Evolutionary conservation across 2,797 vertebrate genomes (phyloP).

Genomic region (Apogon hyalosoma): DNA sequence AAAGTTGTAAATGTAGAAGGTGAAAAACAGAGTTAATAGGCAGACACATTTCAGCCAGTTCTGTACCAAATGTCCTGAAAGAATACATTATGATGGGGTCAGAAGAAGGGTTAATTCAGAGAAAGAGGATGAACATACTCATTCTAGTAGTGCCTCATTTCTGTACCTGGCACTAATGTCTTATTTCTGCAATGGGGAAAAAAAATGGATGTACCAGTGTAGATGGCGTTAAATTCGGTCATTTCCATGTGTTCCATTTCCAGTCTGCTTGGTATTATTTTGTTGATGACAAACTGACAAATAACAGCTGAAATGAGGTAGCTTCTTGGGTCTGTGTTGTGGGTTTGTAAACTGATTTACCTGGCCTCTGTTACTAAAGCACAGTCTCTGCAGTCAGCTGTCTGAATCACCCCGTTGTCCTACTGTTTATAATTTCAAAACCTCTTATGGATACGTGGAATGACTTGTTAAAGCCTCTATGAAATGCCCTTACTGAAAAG

Average conservation of each 20-base stretch:
- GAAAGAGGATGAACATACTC: conserved; percentile 29
- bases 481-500: too few species aligned
- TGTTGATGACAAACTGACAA: neutral
- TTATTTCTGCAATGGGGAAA: conserved; percentile 57
- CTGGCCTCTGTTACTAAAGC: too few species aligned
- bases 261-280: conserved; percentile 6
- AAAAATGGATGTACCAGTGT: conserved; percentile 36
- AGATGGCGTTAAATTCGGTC: conserved; percentile 46
- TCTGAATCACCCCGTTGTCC: too few species aligned
- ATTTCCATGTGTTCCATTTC: conserved; percentile 2
- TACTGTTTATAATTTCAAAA: neutral
- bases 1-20: conserved; percentile 15
- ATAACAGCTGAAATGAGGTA: neutral
- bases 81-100: conserved; percentile 32
- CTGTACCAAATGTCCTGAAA: conserved; percentile 10
- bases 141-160: conserved; percentile 21
- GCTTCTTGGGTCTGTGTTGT: neutral
- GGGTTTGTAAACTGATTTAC: too few species aligned
- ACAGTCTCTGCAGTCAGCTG: too few species aligned
- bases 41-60: conserved; percentile 4
- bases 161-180: conserved; percentile 24
- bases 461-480: too few species aligned
- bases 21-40: conserved; percentile 3
- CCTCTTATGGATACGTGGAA: too few species aligned
- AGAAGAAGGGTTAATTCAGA: conserved; percentile 55